Evolutionary conservation across 1,140 invertebrate genomes (phyloP).

Genomic region (Drosophila pandora): DNA sequence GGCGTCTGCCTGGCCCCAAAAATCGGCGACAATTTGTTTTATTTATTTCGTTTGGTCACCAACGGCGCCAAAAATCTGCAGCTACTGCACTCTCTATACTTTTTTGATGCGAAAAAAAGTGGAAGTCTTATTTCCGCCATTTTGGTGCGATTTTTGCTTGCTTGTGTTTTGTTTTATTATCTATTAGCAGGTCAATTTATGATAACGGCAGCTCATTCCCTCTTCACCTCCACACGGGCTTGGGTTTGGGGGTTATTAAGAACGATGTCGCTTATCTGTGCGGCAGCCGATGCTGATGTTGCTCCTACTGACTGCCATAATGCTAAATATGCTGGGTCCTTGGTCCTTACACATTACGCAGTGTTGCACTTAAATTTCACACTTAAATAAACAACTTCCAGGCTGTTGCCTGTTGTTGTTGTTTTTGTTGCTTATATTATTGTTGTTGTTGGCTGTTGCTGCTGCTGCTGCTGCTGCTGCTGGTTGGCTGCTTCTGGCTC

Average conservation of each 20-base stretch:
- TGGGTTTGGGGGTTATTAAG: slow-evolving; percentile 48
- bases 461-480: slow-evolving; percentile 21
- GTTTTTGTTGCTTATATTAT: too few species aligned
- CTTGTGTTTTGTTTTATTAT: slow-evolving; percentile 51
- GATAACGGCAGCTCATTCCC: slow-evolving; percentile 30
- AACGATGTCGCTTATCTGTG: slow-evolving; percentile 55
- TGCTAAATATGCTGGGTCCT: slow-evolving; percentile 56
- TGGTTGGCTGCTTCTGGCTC: slow-evolving; percentile 16
- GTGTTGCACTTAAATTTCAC: slow-evolving; percentile 74
- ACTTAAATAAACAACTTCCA: slow-evolving; percentile 80
- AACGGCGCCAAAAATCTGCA: slow-evolving; percentile 58
- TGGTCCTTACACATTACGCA: slow-evolving; percentile 58
- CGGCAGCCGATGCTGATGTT: slow-evolving; percentile 21
- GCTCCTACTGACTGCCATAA: slow-evolving; percentile 35
- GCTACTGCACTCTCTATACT: slow-evolving; percentile 38
- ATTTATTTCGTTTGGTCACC: slow-evolving; percentile 58
- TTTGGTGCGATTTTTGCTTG: slow-evolving; percentile 27
- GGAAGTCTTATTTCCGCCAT: slow-evolving; percentile 2
- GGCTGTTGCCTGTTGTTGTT: slow-evolving; percentile 36
- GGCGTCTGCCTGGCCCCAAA: slow-evolving; percentile 56
- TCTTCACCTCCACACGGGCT: neutral
- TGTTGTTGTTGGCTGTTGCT: slow-evolving; percentile 1
- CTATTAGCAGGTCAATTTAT: slow-evolving; percentile 72
- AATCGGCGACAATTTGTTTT: slow-evolving; percentile 65
- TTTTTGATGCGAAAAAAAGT: slow-evolving; percentile 20